phyloP scores from a whole-genome alignment of 2,113 vertebrate genomes.

The Stictonetta naevosa region DNA sequence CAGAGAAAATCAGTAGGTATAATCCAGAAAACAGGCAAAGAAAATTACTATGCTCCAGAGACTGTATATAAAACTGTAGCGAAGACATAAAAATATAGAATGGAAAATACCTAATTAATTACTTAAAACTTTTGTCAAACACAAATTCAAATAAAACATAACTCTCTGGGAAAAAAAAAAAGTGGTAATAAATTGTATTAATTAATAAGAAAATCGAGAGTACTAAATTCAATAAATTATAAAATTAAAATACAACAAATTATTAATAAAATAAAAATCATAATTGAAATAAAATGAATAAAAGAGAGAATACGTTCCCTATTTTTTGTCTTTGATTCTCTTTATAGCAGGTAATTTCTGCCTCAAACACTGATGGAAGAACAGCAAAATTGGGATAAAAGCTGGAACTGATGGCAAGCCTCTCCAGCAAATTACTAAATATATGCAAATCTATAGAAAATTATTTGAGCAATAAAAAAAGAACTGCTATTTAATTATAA shows the following conservation, averaged over 20 bases:
- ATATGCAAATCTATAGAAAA: conserved; percentile 73
- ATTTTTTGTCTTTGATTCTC: conserved; percentile 77
- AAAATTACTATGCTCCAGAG: background rate
- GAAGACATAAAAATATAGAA: background rate
- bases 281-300: background rate
- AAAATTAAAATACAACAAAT: background rate
- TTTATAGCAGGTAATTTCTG: conserved; percentile 77
- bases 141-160: background rate
- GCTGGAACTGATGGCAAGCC: conserved; percentile 66
- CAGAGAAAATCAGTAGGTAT: background rate
- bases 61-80: background rate
- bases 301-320: background rate
- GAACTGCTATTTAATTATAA: background rate
- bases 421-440: conserved; percentile 78
- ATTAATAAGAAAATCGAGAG: background rate
- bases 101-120: background rate
- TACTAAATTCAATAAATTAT: background rate
- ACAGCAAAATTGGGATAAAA: conserved; percentile 76
- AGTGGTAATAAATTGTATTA: background rate
- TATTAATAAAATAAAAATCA: background rate
- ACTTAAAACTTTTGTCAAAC: background rate
- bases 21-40: background rate
- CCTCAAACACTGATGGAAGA: conserved; percentile 78
- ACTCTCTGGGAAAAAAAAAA: background rate
- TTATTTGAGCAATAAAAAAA: background rate